Evolutionary conservation across 2,888 invertebrate genomes (phyloP), one percentile per base, ranked within the genome.

Genomic region (Tanytarsus gracilentus): DNA sequence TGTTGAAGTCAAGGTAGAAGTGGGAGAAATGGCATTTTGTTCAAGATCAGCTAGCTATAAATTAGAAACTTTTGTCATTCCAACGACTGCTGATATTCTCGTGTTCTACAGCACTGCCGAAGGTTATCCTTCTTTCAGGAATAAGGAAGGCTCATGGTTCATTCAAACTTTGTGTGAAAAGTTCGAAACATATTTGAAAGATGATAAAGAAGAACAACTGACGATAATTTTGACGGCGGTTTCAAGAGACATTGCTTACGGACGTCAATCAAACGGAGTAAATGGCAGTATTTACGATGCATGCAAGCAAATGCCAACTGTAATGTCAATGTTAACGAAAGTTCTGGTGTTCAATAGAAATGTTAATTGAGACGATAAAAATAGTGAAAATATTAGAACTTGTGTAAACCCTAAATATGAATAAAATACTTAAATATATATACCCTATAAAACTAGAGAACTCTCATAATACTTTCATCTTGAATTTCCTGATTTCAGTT

Each of bases 231-330:
- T 88, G 67, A 85, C 86, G 1, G 73, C 76, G 23, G 79, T 81
- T 7, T 77, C 74, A 68, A 77, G 77, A 65, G 78, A 75, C 64
- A 84, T 88, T 29, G 85, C 86, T 53, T 76, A 82, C 63, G 79
- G 81, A 64, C 84, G 79, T 67, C 78, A 81, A 66, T 84, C 85
- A 18, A 70, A 71, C 63, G 67, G 69, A 11, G 75, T 75, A 3
- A 71, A 70, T 33, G 68, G 74, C 62, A 68, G 72, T 60, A 66
- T 68, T 3, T 71, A 74, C 50, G 73, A 81, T 66, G 72, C 75
- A 64, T 80, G 79, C 72, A 86, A 85, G 69, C 84, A 85, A 72
- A 79, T 85, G 72, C 84, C 85, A 62, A 80, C 79, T 62, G 77
- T 85, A 62, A 77, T 81, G 21, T 81, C 82, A 27, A 85, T 82